A percentile compares a stretch with the other conserved stretches of the same genome.
Conservation (phyloP, 2,888 invertebrate species). For the Formica aserva region DNA sequence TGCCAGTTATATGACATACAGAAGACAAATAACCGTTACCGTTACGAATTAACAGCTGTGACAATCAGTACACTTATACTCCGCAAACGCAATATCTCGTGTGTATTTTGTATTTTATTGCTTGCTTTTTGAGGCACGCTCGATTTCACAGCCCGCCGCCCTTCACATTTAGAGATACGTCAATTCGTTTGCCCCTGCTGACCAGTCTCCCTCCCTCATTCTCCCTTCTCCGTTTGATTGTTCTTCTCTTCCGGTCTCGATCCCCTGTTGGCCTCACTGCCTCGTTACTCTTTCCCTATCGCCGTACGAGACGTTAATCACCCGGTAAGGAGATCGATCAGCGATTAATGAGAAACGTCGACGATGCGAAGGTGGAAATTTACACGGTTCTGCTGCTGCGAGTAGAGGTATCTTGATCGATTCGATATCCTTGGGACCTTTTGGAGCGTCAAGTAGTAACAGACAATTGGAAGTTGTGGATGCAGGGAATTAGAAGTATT, state of each 20-base stretch:
- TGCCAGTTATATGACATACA: slow-evolving; percentile 65
- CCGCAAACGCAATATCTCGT: slow-evolving; percentile 10
- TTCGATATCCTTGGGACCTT: slow-evolving; percentile 65
- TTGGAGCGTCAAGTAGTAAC: slow-evolving; percentile 52
- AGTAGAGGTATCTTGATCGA: slow-evolving; percentile 66
- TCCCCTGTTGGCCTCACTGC: slow-evolving; percentile 26
- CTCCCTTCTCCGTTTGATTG: slow-evolving; percentile 49
- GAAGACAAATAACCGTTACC: slow-evolving; percentile 76
- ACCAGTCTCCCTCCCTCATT: slow-evolving; percentile 46
- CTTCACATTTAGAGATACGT: slow-evolving; percentile 51
- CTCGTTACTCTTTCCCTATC: slow-evolving; percentile 50
- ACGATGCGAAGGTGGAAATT: slow-evolving; percentile 70
- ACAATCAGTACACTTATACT: slow-evolving; percentile 50
- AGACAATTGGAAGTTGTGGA: slow-evolving; percentile 57
- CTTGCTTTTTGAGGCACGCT: not conserved
- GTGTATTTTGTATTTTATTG: not conserved
- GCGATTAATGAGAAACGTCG: slow-evolving; percentile 78
- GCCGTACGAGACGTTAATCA: slow-evolving; percentile 72
- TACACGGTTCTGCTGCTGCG: slow-evolving; percentile 66
- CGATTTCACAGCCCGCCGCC: not conserved
- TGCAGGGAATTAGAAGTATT: slow-evolving; percentile 56
- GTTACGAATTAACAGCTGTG: slow-evolving; percentile 68
- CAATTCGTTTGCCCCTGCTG: slow-evolving; percentile 19
- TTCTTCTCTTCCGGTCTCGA: slow-evolving; percentile 61
- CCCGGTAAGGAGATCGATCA: slow-evolving; percentile 73